A percentile compares a stretch with the other conserved stretches of the same genome.
Conservation (phyloP, 64 coral and sea anemone species). For the Montipora foliosa region DNA sequence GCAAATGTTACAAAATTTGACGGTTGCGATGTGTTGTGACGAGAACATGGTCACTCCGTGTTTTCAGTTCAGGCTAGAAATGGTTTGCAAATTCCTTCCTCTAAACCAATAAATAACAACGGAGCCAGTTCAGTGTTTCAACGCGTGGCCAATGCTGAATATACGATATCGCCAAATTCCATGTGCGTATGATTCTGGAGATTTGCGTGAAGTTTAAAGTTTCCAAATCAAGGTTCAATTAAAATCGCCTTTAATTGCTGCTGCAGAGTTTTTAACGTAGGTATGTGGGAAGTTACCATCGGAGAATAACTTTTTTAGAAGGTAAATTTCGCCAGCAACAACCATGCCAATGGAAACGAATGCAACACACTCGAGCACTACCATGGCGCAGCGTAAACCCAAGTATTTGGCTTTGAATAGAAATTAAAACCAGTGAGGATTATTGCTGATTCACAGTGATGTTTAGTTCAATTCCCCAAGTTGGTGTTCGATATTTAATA, state of each 20-base stretch:
- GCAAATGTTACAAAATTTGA: neutral
- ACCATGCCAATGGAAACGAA: constrained; percentile 39
- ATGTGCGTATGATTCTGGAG: neutral
- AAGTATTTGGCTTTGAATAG: no score
- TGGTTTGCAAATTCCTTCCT: no score
- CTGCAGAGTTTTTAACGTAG: neutral
- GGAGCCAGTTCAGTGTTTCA: no score
- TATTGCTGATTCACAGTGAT: no score
- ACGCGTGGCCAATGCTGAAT: no score
- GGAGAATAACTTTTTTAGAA: constrained; percentile 53
- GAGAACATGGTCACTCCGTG: neutral
- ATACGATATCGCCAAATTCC: neutral
- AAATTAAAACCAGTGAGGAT: no score
- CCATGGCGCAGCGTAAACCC: neutral
- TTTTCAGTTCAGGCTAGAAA: neutral
- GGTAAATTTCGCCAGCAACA: constrained; percentile 37
- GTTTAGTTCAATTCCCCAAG: no score
- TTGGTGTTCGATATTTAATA: no score
- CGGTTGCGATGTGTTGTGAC: neutral
- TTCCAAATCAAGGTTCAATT: neutral
- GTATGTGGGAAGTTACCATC: constrained; percentile 21
- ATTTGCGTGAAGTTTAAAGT: neutral
- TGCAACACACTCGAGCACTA: constrained; percentile 49
- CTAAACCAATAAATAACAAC: no score
- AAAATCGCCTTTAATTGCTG: neutral